Conservation (phyloP, 2,113 vertebrate genomes). For the Carassius carassius region DNA sequence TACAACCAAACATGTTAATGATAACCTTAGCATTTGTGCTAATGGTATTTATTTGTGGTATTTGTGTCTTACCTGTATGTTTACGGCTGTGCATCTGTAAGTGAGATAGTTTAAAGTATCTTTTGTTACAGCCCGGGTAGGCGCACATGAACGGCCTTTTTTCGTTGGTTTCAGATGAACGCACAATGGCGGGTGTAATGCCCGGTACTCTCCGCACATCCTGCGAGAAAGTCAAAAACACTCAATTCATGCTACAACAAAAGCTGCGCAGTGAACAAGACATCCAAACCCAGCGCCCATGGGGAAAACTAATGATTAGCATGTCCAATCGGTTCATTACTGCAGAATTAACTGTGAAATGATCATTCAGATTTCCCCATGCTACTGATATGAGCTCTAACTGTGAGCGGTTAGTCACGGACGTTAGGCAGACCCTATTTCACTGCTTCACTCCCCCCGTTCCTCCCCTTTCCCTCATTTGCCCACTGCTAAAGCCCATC, state of each 20-base stretch:
- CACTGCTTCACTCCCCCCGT: slow-evolving; percentile 22
- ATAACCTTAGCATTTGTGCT: not conserved
- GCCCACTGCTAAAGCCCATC: slow-evolving; percentile 60
- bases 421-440: slow-evolving; percentile 63
- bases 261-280: not conserved
- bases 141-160: slow-evolving; percentile 98
- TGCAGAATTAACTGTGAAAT: slow-evolving; percentile 71
- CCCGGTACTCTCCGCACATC: slow-evolving; percentile 92
- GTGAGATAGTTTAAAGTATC: slow-evolving; percentile 98
- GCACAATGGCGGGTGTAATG: slow-evolving; percentile 88
- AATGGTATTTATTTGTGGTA: not conserved
- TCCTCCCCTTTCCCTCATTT: slow-evolving; percentile 48
- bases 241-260: not conserved
- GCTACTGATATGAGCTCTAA: slow-evolving; percentile 53
- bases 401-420: slow-evolving; percentile 75
- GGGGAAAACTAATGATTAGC: slow-evolving; percentile 38
- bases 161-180: slow-evolving; percentile 89
- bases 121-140: slow-evolving; percentile 96
- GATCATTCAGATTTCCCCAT: slow-evolving; percentile 64
- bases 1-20: slow-evolving; percentile 2
- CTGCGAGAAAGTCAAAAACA: slow-evolving; percentile 64
- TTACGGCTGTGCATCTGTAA: slow-evolving; percentile 98
- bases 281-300: not conserved
- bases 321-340: slow-evolving; percentile 55
- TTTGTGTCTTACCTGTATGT: slow-evolving; percentile 87